Evolutionary conservation across 1,140 invertebrate genomes (phyloP), one percentile per base, ranked within the genome.

Genomic region (Caenorhabditis brenneri): DNA sequence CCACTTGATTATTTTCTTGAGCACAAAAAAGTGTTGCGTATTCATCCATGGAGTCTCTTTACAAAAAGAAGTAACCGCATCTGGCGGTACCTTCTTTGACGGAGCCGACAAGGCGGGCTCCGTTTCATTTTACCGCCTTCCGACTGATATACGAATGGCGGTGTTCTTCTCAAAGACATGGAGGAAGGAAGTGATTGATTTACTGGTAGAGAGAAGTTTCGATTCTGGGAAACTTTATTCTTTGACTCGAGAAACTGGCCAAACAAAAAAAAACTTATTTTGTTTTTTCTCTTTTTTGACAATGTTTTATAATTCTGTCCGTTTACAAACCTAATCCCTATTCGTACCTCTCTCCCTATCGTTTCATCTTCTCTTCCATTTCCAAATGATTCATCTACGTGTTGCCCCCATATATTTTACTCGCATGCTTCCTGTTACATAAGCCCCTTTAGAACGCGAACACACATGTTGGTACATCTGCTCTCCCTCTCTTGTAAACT

Each of bases 401-500:
- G n/a, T 74, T 42, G 19, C 29, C n/a, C 65, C 36, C n/a, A 36
- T 42, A 65, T 65, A 65, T 65, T 65, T 65, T 65, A 65, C 58
- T 65, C 58, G 53, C 53, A 33, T 65, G 58, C 58, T 74, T 74
- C 65, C 65, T 74, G 65, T 74, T 74, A 42, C 65, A 74, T 74
- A 74, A 74, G 65, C 65, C n/a, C 65, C 33, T 74, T 39, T 74
- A 27, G 65, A 74, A 74, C 65, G 36, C 36, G 65, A 27, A 31
- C 65, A 74, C 65, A 74, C 36, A 42, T 74, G 65, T 74, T 74
- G 65, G 65, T 74, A 42, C 65, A 74, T 74, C 65, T 74, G 65
- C 65, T 74, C 65, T 74, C 33, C 36, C 10, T 29, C 24, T 24
- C 0, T 74, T 74, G 65, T 42, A 74, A 74, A 39, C 33, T 42